Percentiles rank a stretch among this genome's conserved stretches.
phyloP scores from a whole-genome alignment of 2,797 vertebrate species.

The Coracias cyanogaster region DNA sequence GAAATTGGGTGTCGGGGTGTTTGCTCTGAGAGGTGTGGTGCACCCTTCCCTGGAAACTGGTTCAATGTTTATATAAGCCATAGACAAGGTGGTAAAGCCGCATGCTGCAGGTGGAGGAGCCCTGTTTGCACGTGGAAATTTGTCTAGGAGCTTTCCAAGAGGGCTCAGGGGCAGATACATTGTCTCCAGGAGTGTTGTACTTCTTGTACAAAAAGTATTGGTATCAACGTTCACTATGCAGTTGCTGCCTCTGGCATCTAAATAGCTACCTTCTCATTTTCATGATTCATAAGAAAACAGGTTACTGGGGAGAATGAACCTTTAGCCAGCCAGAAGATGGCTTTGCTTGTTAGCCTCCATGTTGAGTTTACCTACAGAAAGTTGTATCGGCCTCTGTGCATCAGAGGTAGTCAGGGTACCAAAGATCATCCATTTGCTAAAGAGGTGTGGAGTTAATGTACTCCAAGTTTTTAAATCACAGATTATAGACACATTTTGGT shows the following conservation, averaged over 20 bases:
- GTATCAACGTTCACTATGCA: neutral
- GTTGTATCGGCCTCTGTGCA: neutral
- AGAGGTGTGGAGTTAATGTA: neutral
- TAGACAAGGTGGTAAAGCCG: neutral
- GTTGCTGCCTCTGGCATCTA: neutral
- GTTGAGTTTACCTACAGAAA: neutral
- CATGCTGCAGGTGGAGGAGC: accelerated
- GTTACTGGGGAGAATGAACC: neutral
- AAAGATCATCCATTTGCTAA: neutral
- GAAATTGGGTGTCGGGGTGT: neutral
- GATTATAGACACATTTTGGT: neutral
- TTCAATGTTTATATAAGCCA: neutral
- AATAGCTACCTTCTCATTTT: neutral
- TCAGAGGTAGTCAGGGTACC: neutral
- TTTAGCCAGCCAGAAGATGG: neutral
- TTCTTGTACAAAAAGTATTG: neutral
- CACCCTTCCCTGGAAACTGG: neutral
- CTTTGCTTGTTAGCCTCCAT: neutral
- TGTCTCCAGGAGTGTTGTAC: neutral
- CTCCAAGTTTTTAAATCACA: neutral
- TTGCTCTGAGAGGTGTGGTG: neutral
- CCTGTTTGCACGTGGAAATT: neutral
- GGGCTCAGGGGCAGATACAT: neutral
- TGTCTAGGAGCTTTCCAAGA: neutral
- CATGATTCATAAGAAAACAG: neutral